phyloP scores from a whole-genome alignment of 2,797 vertebrate genomes.

The Anniella stebbinsi region DNA sequence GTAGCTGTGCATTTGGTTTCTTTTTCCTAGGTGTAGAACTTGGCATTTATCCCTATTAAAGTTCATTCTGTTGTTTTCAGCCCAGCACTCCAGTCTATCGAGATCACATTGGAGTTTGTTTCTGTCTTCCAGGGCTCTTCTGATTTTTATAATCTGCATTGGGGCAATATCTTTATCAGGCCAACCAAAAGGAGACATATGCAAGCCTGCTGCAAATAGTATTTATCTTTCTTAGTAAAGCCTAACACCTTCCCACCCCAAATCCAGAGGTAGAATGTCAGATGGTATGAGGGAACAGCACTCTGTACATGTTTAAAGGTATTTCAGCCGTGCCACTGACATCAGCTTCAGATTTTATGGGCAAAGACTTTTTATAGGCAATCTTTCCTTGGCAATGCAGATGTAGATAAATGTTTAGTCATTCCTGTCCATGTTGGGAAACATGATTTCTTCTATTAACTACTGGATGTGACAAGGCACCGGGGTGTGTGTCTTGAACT shows the following conservation, averaged over 20 bases:
- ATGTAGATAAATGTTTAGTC: neutral
- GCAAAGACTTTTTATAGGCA: neutral
- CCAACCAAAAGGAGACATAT: neutral
- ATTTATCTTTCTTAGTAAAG: neutral
- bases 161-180: neutral
- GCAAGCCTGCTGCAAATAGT: neutral
- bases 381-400: neutral
- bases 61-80: no score
- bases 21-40: no score
- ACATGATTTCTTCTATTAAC: neutral
- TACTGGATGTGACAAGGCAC: neutral
- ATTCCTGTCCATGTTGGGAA: neutral
- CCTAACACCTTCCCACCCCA: no score
- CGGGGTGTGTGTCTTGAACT: neutral
- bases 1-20: no score
- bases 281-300: neutral
- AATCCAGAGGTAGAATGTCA: neutral
- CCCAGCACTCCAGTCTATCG: no score
- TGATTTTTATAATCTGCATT: neutral
- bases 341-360: neutral
- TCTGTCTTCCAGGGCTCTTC: conserved; percentile 44
- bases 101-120: no score
- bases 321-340: neutral
- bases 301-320: neutral
- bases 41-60: no score